Percentiles rank a stretch among this genome's conserved stretches.
phyloP scores from a whole-genome alignment of 1,140 invertebrate species.

The Drosophila baimaii region DNA sequence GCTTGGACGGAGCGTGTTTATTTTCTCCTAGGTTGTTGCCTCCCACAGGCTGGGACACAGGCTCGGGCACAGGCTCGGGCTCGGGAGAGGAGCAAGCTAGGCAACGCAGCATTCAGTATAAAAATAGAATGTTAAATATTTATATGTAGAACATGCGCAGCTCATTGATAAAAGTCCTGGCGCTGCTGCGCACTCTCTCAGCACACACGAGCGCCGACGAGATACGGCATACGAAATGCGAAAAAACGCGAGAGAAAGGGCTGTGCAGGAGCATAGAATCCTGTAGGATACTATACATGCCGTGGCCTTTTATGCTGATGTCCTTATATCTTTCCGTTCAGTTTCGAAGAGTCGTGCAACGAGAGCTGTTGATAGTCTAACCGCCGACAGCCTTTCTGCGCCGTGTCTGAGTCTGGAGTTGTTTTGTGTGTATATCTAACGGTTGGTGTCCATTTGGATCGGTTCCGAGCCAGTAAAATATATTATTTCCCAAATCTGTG shows the following conservation, averaged over 20 bases:
- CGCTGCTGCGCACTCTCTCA: slow-evolving; percentile 51
- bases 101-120: slow-evolving; percentile 38
- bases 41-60: too few species aligned
- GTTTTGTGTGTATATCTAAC: slow-evolving; percentile 80
- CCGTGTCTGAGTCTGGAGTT: slow-evolving; percentile 41
- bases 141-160: slow-evolving; percentile 78
- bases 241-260: slow-evolving; percentile 32
- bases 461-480: slow-evolving; percentile 18
- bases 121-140: slow-evolving; percentile 67
- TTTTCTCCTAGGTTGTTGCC: slow-evolving; percentile 6
- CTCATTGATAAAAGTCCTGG: slow-evolving; percentile 65
- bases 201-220: slow-evolving; percentile 1
- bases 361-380: slow-evolving; percentile 65
- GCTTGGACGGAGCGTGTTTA: background rate
- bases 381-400: slow-evolving; percentile 20
- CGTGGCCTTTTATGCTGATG: slow-evolving; percentile 71
- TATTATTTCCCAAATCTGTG: background rate
- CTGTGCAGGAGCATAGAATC: slow-evolving; percentile 56
- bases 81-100: background rate
- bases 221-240: slow-evolving; percentile 1
- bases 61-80: background rate
- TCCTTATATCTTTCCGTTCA: slow-evolving; percentile 62
- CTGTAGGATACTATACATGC: slow-evolving; percentile 69
- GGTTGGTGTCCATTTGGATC: slow-evolving; percentile 56
- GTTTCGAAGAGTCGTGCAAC: slow-evolving; percentile 72